Conservation (phyloP, 37 sponge, comb jelly and placozoan species). For the Beroe ovata region DNA sequence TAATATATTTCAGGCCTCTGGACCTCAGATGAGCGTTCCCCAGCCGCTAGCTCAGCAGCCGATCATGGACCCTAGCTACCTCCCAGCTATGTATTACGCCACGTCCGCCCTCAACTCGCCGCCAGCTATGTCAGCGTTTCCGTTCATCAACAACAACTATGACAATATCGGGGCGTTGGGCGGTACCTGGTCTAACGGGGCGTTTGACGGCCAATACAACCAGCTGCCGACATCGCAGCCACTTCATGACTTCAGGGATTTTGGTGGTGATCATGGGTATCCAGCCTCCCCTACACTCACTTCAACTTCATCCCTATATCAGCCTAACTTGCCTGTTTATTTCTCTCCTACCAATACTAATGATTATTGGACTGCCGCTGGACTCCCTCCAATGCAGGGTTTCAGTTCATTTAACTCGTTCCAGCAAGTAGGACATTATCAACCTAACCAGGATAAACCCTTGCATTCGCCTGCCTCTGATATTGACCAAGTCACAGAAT, state of each 20-base stretch:
- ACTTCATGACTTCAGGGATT: constrained; percentile 59
- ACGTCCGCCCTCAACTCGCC: constrained; percentile 66
- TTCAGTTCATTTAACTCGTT: constrained; percentile 55
- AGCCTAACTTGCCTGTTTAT: constrained; percentile 52
- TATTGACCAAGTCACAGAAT: constrained; percentile 44
- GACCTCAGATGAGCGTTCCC: constrained; percentile 58
- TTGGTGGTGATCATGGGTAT: constrained; percentile 18
- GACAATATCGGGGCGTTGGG: constrained; percentile 40
- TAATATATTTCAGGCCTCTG: constrained; percentile 4
- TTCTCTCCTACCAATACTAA: constrained; percentile 64
- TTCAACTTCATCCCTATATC: constrained; percentile 9
- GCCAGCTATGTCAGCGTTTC: constrained; percentile 62
- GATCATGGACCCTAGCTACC: constrained; percentile 58
- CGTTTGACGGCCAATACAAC: constrained; percentile 59
- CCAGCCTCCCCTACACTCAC: constrained; percentile 64
- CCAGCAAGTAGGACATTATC: constrained; percentile 15
- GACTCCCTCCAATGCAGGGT: constrained; percentile 50
- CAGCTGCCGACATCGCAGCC: constrained; percentile 53
- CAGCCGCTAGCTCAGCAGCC: constrained; percentile 53
- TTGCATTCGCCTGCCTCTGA: constrained; percentile 46
- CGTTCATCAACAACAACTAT: constrained; percentile 65
- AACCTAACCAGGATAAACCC: constrained; percentile 4
- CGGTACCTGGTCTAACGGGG: constrained; percentile 58
- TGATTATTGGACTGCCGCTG: constrained; percentile 65
- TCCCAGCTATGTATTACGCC: constrained; percentile 65